phyloP scores from a whole-genome alignment of 2,797 vertebrate species.

The Halcyon smyrnensis region DNA sequence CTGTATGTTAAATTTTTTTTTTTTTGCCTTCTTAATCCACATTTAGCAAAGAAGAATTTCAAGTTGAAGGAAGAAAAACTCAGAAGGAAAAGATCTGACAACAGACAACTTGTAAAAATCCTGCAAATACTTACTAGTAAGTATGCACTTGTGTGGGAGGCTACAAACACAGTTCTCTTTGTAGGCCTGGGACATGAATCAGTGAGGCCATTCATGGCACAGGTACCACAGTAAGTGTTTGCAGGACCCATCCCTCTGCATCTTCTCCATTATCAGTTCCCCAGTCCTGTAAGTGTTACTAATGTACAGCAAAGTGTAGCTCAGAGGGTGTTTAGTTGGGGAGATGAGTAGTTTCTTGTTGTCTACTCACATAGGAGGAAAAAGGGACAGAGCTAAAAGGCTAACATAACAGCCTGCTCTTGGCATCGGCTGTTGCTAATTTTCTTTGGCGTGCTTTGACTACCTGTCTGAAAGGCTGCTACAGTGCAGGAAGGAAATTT shows the following conservation, averaged over 20 bases:
- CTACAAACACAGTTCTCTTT: neutral
- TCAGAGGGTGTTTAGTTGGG: neutral
- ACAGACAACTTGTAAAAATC: neutral
- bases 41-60: neutral
- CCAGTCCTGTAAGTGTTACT: neutral
- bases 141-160: neutral
- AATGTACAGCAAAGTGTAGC: neutral
- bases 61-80: neutral
- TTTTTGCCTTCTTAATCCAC: neutral
- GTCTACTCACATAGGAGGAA: neutral
- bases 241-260: neutral
- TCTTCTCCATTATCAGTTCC: neutral
- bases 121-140: neutral
- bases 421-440: slow-evolving; percentile 74
- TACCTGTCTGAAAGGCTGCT: slow-evolving; percentile 78
- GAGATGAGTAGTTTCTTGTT: neutral
- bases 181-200: neutral
- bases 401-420: slow-evolving; percentile 72
- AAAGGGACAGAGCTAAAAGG: slow-evolving; percentile 41
- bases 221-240: neutral
- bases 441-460: slow-evolving; percentile 79
- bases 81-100: neutral
- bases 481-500: slow-evolving; percentile 85
- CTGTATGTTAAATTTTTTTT: neutral
- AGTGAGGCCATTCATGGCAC: neutral